Conservation (phyloP, 2,113 vertebrate genomes). For the Sceloporus tristichus region DNA sequence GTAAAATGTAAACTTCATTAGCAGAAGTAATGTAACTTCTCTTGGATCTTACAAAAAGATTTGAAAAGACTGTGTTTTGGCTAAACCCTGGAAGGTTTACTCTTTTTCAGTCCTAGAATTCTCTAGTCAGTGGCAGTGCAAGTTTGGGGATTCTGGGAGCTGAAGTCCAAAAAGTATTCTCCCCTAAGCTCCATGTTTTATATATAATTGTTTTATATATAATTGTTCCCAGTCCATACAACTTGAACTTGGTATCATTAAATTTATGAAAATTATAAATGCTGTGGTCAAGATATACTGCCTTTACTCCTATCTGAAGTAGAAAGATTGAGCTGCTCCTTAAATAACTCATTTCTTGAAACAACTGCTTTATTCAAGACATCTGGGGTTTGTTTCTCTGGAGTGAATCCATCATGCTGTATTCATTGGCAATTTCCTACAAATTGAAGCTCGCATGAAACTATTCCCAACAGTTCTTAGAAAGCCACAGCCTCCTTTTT, state of each 20-base stretch:
- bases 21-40: no score
- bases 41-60: background rate
- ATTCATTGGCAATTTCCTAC: background rate
- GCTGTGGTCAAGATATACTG: background rate
- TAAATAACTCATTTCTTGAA: background rate
- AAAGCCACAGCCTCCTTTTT: no score
- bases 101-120: background rate
- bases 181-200: background rate
- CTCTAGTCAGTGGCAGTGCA: background rate
- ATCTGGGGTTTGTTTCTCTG: background rate
- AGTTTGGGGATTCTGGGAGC: no score
- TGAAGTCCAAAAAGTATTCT: no score
- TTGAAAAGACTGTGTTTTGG: background rate
- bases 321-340: background rate
- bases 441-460: background rate
- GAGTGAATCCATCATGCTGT: background rate
- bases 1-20: no score
- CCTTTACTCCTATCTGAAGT: background rate
- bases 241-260: slow-evolving; percentile 14
- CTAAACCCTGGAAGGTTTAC: background rate
- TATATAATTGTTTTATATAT: background rate
- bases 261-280: background rate
- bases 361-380: background rate
- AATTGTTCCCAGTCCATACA: background rate
- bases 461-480: background rate